Evolutionary conservation across 2,797 vertebrate genomes (phyloP).

Genomic region (Cottoperca gobio): DNA sequence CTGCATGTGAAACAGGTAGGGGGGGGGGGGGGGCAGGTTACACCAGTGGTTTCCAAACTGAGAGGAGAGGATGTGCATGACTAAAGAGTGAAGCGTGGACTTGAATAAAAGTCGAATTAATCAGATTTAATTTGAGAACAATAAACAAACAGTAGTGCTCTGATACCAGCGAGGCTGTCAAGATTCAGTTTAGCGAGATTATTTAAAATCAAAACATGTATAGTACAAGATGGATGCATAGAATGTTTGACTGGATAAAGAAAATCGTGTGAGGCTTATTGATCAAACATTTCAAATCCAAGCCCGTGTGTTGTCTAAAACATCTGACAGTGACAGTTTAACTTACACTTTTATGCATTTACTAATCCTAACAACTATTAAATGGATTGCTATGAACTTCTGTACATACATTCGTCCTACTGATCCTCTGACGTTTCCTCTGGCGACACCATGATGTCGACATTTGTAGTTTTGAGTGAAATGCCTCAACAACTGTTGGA

Average conservation of each 20-base stretch:
- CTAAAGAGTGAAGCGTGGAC: not conserved
- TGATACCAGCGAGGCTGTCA: slow-evolving; percentile 7
- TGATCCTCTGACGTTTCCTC: not conserved
- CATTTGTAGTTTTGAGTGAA: not conserved
- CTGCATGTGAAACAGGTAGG: slow-evolving; percentile 48
- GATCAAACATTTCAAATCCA: slow-evolving; percentile 17
- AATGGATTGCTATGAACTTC: not conserved
- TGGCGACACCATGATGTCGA: not conserved
- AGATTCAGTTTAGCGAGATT: slow-evolving; percentile 4
- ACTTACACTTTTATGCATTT: not conserved
- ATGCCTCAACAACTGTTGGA: not conserved
- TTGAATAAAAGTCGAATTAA: slow-evolving; percentile 24
- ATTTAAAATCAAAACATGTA: slow-evolving; percentile 27
- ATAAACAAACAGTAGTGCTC: slow-evolving; percentile 13
- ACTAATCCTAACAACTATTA: not conserved
- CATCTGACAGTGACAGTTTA: not conserved
- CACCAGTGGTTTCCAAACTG: not conserved
- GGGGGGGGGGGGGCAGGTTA: slow-evolving; percentile 9
- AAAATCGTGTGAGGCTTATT: slow-evolving; percentile 1
- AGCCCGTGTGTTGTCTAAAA: not conserved
- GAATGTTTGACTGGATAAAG: slow-evolving; percentile 15
- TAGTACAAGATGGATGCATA: slow-evolving; percentile 1
- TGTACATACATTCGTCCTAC: not conserved
- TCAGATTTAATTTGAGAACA: slow-evolving; percentile 24
- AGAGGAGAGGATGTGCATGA: slow-evolving; percentile 6